These are phyloP conservation scores for Mya arenaria DNA, from an alignment of 1,140 invertebrate genomes.

Conservation along the genomic window DNA sequence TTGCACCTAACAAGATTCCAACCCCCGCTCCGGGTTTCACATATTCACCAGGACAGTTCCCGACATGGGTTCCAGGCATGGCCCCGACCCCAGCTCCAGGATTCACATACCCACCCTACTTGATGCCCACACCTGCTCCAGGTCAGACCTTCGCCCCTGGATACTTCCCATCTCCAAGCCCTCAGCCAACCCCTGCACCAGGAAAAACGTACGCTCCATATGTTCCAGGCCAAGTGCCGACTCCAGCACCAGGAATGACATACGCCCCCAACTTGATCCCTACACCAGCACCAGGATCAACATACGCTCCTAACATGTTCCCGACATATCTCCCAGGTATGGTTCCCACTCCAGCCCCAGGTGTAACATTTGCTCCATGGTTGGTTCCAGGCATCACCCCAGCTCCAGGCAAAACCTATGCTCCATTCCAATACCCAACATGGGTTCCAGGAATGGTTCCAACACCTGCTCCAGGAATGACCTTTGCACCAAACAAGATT, in stretches of 20 bases:
- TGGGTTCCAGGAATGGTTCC: constrained; percentile 52
- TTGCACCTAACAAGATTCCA: constrained; percentile 45
- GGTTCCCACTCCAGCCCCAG: constrained; percentile 52
- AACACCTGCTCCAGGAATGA: constrained; percentile 54
- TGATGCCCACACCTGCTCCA: constrained; percentile 24
- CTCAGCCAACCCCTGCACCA: constrained; percentile 54
- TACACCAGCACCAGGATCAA: constrained; percentile 52
- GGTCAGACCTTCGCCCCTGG: constrained; percentile 49
- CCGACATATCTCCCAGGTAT: constrained; percentile 45
- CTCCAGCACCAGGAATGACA: constrained; percentile 46
- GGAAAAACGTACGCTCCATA: constrained; percentile 55
- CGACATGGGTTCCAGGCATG: constrained; percentile 43
- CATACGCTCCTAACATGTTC: constrained; percentile 47
- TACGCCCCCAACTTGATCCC: constrained; percentile 60
- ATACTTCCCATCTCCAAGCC: constrained; percentile 24
- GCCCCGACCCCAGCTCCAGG: constrained; percentile 49
- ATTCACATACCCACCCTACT: constrained; percentile 34
- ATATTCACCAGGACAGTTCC: constrained; percentile 61
- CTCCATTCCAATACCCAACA: constrained; percentile 57
- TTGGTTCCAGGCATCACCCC: constrained; percentile 42
- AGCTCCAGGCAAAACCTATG: constrained; percentile 61
- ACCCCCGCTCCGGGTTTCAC: constrained; percentile 64
- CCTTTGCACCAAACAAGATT: constrained; percentile 38
- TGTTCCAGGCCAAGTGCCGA: constrained; percentile 45
- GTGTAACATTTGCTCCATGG: constrained; percentile 43